phyloP scores from a whole-genome alignment of 2,797 vertebrate genomes.

The Chrysocyon brachyurus region DNA sequence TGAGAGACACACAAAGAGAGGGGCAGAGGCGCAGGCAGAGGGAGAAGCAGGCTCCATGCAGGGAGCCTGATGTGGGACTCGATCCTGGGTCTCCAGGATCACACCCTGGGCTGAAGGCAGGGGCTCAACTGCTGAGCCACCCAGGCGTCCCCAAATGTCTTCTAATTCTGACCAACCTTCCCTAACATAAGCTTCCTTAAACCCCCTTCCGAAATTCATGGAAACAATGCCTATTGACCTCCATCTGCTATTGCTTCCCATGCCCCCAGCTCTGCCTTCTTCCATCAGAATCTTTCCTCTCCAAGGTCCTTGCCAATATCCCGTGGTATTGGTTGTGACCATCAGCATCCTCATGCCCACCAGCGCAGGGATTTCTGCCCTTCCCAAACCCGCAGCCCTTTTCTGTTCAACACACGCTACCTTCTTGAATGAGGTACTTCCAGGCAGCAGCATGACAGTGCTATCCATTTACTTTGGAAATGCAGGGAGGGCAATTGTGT shows the following conservation, averaged over 20 bases:
- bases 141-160: background rate
- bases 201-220: background rate
- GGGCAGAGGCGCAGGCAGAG: too few relatives aligned
- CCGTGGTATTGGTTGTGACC: background rate
- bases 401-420: background rate
- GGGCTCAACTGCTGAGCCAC: too few relatives aligned
- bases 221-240: background rate
- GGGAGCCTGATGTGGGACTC: too few relatives aligned
- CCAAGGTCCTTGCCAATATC: background rate
- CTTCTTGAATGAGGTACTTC: background rate
- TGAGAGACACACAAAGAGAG: too few relatives aligned
- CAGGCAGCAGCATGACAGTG: background rate
- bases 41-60: too few relatives aligned
- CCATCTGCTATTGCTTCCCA: background rate
- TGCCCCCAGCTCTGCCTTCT: background rate
- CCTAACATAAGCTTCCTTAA: background rate
- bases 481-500: background rate
- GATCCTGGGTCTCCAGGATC: too few relatives aligned
- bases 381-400: background rate
- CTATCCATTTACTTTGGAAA: background rate
- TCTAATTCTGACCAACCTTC: background rate
- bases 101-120: too few relatives aligned
- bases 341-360: background rate
- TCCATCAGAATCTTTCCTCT: slow-evolving; percentile 14
- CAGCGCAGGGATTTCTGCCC: background rate